phyloP scores from a whole-genome alignment of 64 coral and sea anemone genomes.

The Actinia tenebrosa region DNA sequence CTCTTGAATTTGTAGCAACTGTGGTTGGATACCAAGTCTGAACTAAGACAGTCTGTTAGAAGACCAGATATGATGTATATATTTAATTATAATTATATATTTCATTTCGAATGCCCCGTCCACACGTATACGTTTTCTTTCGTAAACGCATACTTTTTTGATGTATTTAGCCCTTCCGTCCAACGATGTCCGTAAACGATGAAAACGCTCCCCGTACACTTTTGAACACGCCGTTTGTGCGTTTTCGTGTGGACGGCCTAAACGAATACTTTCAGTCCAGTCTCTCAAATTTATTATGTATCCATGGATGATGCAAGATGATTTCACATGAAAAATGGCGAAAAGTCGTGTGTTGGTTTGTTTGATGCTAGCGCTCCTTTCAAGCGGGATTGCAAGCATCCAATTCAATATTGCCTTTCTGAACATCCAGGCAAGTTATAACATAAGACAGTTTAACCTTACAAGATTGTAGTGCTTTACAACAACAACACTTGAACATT shows the following conservation, averaged over 20 bases:
- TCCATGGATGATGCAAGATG: too few relatives aligned
- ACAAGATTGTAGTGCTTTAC: too few relatives aligned
- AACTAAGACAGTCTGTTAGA: constrained; percentile 69
- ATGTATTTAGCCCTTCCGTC: too few relatives aligned
- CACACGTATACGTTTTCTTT: too few relatives aligned
- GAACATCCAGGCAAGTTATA: neutral
- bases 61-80: neutral
- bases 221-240: too few relatives aligned
- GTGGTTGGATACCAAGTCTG: constrained; percentile 88
- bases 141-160: too few relatives aligned
- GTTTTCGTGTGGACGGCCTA: too few relatives aligned
- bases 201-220: neutral
- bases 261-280: too few relatives aligned
- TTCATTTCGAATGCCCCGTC: too few relatives aligned
- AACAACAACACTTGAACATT: neutral
- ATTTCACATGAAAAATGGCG: too few relatives aligned
- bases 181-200: neutral
- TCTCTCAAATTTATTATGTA: neutral
- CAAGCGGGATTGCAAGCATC: neutral
- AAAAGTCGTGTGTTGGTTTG: neutral
- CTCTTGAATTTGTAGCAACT: constrained; percentile 89
- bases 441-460: too few relatives aligned
- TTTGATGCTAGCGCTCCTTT: neutral
- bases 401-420: neutral
- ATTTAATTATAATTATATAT: too few relatives aligned